These are phyloP conservation scores for Drosophila fulvimacula DNA, from an alignment of 2,888 invertebrate genomes.

Conservation along the genomic window DNA sequence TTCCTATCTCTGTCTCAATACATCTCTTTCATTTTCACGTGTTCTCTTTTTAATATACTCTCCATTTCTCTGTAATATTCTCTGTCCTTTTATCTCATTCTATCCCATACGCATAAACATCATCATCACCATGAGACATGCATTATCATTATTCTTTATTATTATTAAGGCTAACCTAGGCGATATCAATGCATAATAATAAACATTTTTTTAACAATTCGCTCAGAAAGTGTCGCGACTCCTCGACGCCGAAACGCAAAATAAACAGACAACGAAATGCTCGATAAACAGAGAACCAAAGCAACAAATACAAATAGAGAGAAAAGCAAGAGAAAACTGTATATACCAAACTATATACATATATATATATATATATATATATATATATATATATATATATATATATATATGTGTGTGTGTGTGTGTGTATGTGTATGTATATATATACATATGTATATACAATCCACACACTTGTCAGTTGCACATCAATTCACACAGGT, in stretches of 20 bases:
- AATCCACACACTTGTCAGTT: slow-evolving; percentile 19
- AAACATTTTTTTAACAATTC: slow-evolving; percentile 48
- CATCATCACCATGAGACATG: not conserved
- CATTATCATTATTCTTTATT: not conserved
- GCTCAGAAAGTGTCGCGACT: slow-evolving; percentile 46
- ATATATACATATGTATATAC: not conserved
- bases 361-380: not conserved
- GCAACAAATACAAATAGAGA: not conserved
- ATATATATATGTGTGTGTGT: no score
- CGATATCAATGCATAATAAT: slow-evolving; percentile 33
- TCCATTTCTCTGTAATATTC: not conserved
- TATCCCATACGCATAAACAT: not conserved
- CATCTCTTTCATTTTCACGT: not conserved
- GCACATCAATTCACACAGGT: slow-evolving; percentile 21
- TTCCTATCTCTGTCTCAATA: not conserved
- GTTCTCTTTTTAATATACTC: not conserved
- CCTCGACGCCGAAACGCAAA: slow-evolving; percentile 44
- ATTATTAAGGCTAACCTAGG: slow-evolving; percentile 17
- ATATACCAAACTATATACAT: not conserved
- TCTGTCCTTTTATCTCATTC: not conserved
- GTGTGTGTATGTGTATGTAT: no score
- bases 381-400: slow-evolving; percentile 6
- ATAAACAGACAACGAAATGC: slow-evolving; percentile 54
- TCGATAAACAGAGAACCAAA: slow-evolving; percentile 35
- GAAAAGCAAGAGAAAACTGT: no score